Percentiles rank a stretch among this genome's conserved stretches.
phyloP scores from a whole-genome alignment of 2,888 invertebrate species.

The Molorchus minor region DNA sequence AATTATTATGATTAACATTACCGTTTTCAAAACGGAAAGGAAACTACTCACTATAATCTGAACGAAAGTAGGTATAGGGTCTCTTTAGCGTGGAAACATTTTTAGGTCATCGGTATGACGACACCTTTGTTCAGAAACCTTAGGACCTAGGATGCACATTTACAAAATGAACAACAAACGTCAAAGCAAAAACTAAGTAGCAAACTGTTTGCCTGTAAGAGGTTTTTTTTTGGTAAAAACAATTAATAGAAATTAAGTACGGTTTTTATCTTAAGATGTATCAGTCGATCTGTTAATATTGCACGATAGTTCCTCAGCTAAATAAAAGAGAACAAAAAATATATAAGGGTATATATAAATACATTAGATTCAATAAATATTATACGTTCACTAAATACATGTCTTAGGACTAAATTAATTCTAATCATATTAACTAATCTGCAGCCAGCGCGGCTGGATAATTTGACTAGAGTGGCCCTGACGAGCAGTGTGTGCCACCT shows the following conservation, averaged over 20 bases:
- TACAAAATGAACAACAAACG: conserved; percentile 10
- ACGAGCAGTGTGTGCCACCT: conserved; percentile 48
- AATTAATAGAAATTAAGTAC: conserved; percentile 44
- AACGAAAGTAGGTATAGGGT: too few relatives aligned
- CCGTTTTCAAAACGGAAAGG: too few relatives aligned
- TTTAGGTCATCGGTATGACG: too few relatives aligned
- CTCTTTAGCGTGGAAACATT: too few relatives aligned
- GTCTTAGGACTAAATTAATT: conserved; percentile 58
- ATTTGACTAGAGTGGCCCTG: conserved; percentile 65
- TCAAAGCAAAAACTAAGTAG: conserved; percentile 25
- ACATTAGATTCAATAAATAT: conserved; percentile 62
- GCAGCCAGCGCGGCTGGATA: conserved; percentile 60
- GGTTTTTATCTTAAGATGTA: conserved; percentile 53
- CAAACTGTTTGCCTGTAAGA: conserved; percentile 34
- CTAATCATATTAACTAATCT: conserved; percentile 62
- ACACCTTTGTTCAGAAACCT: too few relatives aligned
- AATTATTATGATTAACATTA: too few relatives aligned
- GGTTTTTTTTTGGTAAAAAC: conserved; percentile 42
- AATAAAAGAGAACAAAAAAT: conserved; percentile 50
- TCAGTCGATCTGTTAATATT: conserved; percentile 63
- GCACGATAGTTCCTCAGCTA: conserved; percentile 63
- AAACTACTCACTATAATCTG: too few relatives aligned
- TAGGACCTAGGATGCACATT: conserved; percentile 3
- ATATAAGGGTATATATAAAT: conserved; percentile 53
- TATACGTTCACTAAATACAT: conserved; percentile 61